Evolutionary conservation across 2,888 invertebrate species (phyloP).

Genomic region (Amblyteles armatorius): DNA sequence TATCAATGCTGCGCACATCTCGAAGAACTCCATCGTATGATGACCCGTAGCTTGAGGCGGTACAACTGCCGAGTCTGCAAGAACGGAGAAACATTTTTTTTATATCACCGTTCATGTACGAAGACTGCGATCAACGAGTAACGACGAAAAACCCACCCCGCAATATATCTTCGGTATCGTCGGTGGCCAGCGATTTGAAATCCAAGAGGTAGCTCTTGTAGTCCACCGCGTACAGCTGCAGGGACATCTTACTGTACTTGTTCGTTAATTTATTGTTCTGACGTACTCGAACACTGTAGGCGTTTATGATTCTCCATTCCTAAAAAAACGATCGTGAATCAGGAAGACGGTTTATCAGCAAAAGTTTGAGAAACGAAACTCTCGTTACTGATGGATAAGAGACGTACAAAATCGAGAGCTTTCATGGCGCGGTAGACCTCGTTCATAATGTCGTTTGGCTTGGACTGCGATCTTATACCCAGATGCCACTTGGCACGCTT

Average conservation of each 20-base stretch:
- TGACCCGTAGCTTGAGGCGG: slow-evolving; percentile 88
- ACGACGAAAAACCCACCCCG: slow-evolving; percentile 75
- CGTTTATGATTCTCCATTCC: slow-evolving; percentile 99
- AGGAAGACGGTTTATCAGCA: background rate
- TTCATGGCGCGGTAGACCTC: slow-evolving; percentile 99
- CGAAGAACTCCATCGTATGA: slow-evolving; percentile 99
- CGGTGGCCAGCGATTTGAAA: slow-evolving; percentile 97
- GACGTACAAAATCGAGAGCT: slow-evolving; percentile 93
- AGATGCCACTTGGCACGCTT: slow-evolving; percentile 99
- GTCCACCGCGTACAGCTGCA: slow-evolving; percentile 99
- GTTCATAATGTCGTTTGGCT: slow-evolving; percentile 99
- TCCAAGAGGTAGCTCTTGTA: slow-evolving; percentile 98
- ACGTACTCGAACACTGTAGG: slow-evolving; percentile 98
- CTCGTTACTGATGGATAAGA: background rate
- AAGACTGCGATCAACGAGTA: background rate
- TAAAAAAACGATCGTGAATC: slow-evolving; percentile 74
- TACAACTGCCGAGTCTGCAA: slow-evolving; percentile 78
- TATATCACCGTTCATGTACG: background rate
- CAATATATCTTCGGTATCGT: slow-evolving; percentile 87
- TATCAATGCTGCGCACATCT: slow-evolving; percentile 99
- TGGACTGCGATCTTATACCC: slow-evolving; percentile 99
- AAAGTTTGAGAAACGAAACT: slow-evolving; percentile 27
- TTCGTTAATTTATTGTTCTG: slow-evolving; percentile 93
- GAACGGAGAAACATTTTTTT: background rate
- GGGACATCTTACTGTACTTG: slow-evolving; percentile 97